These are phyloP conservation scores for Danaus melanippus DNA, from an alignment of 1,140 invertebrate genomes.

Conservation along the genomic window DNA sequence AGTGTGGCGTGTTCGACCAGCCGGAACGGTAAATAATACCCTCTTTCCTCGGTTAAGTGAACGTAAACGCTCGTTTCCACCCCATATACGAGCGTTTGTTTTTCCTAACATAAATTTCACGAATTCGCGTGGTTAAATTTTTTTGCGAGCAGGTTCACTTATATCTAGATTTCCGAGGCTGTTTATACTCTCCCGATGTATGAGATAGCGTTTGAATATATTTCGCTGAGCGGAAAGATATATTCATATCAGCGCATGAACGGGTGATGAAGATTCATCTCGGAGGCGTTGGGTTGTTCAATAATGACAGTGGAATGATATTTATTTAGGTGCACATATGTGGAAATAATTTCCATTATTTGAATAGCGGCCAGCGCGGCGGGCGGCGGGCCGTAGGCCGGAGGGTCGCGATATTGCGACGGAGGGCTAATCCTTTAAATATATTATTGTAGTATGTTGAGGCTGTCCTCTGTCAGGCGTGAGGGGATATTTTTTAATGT, in stretches of 20 bases:
- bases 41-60: constrained; percentile 71
- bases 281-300: constrained; percentile 61
- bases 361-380: constrained; percentile 60
- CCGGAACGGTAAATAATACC: constrained; percentile 71
- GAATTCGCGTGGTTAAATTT: constrained; percentile 52
- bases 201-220: too few relatives aligned
- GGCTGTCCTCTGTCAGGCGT: constrained; percentile 41
- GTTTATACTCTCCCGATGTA: too few relatives aligned
- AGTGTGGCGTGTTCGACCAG: constrained; percentile 62
- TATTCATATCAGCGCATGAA: constrained; percentile 40
- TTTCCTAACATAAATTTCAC: constrained; percentile 68
- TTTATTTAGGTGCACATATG: constrained; percentile 72
- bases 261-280: constrained; percentile 61
- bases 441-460: constrained; percentile 67
- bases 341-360: constrained; percentile 73
- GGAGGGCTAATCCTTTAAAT: constrained; percentile 72
- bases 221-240: too few relatives aligned
- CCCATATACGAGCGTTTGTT: constrained; percentile 70
- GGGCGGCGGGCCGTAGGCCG: constrained; percentile 28
- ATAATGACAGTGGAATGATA: constrained; percentile 72
- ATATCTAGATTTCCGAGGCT: too few relatives aligned
- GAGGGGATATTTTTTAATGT: constrained; percentile 57
- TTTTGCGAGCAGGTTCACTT: constrained; percentile 37
- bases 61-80: constrained; percentile 71
- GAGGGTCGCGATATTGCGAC: constrained; percentile 72